Percentiles rank a stretch among this genome's conserved stretches.
phyloP scores from a whole-genome alignment of 2,113 vertebrate species.

The Trogon melanurus region DNA sequence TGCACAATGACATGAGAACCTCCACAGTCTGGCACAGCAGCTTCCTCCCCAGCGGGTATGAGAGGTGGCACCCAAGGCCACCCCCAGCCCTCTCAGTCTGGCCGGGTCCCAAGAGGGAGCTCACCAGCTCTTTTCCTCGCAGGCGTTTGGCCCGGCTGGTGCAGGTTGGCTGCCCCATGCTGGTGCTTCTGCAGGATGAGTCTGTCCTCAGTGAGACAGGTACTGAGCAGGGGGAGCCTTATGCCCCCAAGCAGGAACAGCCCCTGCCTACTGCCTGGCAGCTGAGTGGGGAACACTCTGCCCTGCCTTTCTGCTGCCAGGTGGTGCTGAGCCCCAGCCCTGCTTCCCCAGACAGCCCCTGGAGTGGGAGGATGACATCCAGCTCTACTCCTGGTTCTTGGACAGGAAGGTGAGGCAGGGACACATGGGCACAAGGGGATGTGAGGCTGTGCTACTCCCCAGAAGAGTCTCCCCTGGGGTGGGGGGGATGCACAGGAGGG shows the following conservation, averaged over 20 bases:
- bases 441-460: not conserved
- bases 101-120: not conserved
- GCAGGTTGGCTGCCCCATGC: slow-evolving; percentile 83
- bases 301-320: slow-evolving; percentile 46
- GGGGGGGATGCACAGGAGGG: not conserved
- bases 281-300: not conserved
- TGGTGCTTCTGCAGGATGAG: slow-evolving; percentile 76
- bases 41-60: slow-evolving; percentile 86
- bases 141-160: slow-evolving; percentile 83
- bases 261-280: not conserved
- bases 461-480: not conserved
- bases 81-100: not conserved
- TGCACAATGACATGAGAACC: slow-evolving; percentile 50
- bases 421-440: no score
- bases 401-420: slow-evolving; percentile 84
- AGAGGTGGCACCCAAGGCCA: not conserved
- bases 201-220: not conserved
- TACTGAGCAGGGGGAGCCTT: not conserved
- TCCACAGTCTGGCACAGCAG: slow-evolving; percentile 83
- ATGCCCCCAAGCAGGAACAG: not conserved
- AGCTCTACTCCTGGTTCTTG: slow-evolving; percentile 85
- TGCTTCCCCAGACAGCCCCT: slow-evolving; percentile 79
- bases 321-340: slow-evolving; percentile 43
- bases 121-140: not conserved
- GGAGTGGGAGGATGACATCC: slow-evolving; percentile 86